phyloP scores from a whole-genome alignment of 2,113 vertebrate genomes.

The Mohoua ochrocephala region DNA sequence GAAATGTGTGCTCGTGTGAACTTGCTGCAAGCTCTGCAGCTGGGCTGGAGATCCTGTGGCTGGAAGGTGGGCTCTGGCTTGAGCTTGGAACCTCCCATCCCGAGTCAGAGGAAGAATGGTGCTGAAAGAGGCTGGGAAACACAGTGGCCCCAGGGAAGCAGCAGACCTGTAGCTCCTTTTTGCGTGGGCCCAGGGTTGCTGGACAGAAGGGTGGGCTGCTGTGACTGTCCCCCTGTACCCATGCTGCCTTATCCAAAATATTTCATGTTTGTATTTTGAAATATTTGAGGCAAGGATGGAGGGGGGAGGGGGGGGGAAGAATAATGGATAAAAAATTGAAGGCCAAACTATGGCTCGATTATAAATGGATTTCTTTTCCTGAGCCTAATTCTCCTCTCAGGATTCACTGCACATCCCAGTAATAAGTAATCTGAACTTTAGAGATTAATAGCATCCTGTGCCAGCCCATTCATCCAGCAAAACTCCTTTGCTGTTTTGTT shows the following conservation, averaged over 20 bases:
- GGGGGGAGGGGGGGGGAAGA: not conserved
- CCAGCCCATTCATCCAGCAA: constrained; percentile 3
- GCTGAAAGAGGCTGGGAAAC: not conserved
- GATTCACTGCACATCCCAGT: not conserved
- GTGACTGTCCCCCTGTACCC: not conserved
- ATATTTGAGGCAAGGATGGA: not conserved
- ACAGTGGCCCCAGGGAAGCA: not conserved
- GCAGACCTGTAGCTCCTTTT: not conserved
- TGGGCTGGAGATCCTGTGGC: not conserved
- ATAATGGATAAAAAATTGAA: not conserved
- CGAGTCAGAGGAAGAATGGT: not conserved
- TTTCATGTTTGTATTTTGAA: not conserved
- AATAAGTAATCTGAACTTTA: constrained; percentile 17
- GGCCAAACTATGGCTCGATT: not conserved
- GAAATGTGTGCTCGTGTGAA: not conserved
- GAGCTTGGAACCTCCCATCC: not conserved
- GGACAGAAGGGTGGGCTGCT: not conserved
- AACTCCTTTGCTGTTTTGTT: constrained; percentile 14
- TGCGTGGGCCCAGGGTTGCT: not conserved
- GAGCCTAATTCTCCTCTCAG: not conserved
- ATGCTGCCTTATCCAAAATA: not conserved
- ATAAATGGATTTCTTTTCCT: not conserved
- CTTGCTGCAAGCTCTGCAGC: not conserved
- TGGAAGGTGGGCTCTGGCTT: not conserved
- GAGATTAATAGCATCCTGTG: not conserved